Evolutionary conservation across 92 coral and sea anemone species (phyloP), one percentile per base, ranked within the genome.

Genomic region (Siderastrea siderea): DNA sequence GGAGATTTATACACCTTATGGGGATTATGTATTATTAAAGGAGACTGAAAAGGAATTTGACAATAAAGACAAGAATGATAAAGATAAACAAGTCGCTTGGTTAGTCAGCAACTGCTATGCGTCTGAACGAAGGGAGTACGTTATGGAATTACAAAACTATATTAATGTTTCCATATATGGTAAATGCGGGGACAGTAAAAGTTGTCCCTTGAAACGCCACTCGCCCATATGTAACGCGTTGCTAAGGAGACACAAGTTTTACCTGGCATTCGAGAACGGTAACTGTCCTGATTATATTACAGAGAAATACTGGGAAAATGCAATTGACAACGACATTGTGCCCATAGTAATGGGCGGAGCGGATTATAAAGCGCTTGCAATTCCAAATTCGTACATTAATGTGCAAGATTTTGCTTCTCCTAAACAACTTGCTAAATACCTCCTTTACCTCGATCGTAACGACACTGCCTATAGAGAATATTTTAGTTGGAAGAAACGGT

Each of bases 61-160:
- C 54, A 80, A 59, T 48, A 69, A 87, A 7, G 90, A 90, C 58
- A 47, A 81, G 50, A 62, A 65, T 49, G 72, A 67, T 0, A 93
- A 95, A 70, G 90, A 91, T 71, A 77, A 75, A 51, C 78, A 87
- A 13, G 98, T 92, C 0, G 96, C 95, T 48, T 95, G 98, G 98
- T 83, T 95, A 83, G 98, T 89, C 9, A 95, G 98, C 47, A 95
- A 95, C 63, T 95, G 98, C 65, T 7, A 64, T 3, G 89, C 91
- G 38, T 72, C 44, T 2, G 93, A 93, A 43, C 70, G 98, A 82
- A 88, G 74, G 46, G 47, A 68, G 1, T 95, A 95, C 74, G 98
- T 91, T 9, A 26, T 8, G 49, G 79, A 87, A 55, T 69, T 95
- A 49, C 85, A 71, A 70, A 61, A 81, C 7, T 68, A 75, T 61